Evolutionary conservation across 1,140 invertebrate genomes (phyloP).

Genomic region (Lordiphosa mommai): DNA sequence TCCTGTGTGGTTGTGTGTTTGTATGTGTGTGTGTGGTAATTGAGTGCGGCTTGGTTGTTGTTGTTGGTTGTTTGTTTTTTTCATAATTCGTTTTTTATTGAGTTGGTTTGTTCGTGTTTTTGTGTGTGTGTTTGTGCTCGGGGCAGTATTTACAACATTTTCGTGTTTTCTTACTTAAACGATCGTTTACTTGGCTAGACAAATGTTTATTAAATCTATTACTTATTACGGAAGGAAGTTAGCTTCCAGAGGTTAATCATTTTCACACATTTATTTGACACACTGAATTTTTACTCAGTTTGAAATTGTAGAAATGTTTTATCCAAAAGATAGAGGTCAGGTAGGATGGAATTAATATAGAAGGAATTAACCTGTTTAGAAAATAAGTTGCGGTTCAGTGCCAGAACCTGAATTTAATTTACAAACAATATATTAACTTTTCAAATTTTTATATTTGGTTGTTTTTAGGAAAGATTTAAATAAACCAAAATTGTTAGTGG

Average conservation of each 20-base stretch:
- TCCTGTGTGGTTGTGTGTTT: neutral
- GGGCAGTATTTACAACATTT: conserved; percentile 66
- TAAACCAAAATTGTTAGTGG: too few relatives aligned
- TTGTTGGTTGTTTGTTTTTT: conserved; percentile 12
- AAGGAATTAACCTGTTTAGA: too few relatives aligned
- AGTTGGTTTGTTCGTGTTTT: conserved; percentile 6
- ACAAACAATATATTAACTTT: too few relatives aligned
- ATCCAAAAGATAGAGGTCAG: too few relatives aligned
- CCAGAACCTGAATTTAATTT: too few relatives aligned
- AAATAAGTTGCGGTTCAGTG: too few relatives aligned
- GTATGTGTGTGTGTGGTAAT: conserved; percentile 12
- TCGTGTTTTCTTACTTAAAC: conserved; percentile 57
- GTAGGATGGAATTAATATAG: too few relatives aligned
- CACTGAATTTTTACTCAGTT: conserved; percentile 5
- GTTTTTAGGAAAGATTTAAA: too few relatives aligned
- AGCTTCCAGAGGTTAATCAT: conserved; percentile 19
- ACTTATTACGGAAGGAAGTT: conserved; percentile 23
- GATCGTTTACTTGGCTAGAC: conserved; percentile 66
- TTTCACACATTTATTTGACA: conserved; percentile 22
- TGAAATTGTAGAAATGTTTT: too few relatives aligned
- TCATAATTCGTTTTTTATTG: conserved; percentile 13
- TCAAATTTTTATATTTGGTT: too few relatives aligned
- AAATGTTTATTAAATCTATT: conserved; percentile 56
- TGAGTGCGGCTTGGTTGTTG: conserved; percentile 13
- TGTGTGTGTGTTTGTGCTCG: conserved; percentile 24